Conservation (phyloP, 2,888 invertebrate species). For the Apomyelois bistriatella region DNA sequence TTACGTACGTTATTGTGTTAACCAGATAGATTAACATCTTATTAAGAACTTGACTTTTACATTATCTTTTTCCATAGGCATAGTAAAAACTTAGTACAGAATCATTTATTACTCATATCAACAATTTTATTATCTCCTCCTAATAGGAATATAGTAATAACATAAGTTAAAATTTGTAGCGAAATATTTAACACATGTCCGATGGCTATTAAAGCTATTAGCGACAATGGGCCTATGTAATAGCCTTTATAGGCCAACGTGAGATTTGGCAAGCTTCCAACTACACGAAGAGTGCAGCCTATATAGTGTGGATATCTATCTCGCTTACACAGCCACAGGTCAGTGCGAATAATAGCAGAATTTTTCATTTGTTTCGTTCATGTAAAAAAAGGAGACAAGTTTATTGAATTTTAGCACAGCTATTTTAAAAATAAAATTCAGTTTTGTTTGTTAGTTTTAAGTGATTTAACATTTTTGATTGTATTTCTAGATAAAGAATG, state of each 20-base stretch:
- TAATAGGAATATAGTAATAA: too few relatives aligned
- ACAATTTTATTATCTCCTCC: too few relatives aligned
- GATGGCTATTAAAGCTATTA: slow-evolving; percentile 57
- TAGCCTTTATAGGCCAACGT: slow-evolving; percentile 46
- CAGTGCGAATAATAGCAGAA: slow-evolving; percentile 32
- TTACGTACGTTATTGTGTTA: too few relatives aligned
- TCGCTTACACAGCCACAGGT: slow-evolving; percentile 16
- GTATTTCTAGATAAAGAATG: too few relatives aligned
- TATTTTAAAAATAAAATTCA: neutral
- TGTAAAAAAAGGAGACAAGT: slow-evolving; percentile 29
- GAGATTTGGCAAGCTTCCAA: slow-evolving; percentile 44
- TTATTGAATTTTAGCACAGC: slow-evolving; percentile 32
- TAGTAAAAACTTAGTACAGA: too few relatives aligned
- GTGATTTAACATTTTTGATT: too few relatives aligned
- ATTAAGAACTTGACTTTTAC: too few relatives aligned
- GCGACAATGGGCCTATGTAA: slow-evolving; percentile 57
- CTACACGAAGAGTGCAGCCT: slow-evolving; percentile 16
- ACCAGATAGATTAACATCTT: too few relatives aligned
- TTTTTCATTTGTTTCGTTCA: slow-evolving; percentile 39
- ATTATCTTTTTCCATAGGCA: too few relatives aligned
- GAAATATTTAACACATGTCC: slow-evolving; percentile 36
- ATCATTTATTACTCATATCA: too few relatives aligned
- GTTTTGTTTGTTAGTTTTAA: neutral
- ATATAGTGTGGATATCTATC: neutral
- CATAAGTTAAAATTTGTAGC: neutral